Evolutionary conservation across 2,888 invertebrate species (phyloP), one percentile per base, ranked within the genome.

Genomic region (Acrobasis consociella): DNA sequence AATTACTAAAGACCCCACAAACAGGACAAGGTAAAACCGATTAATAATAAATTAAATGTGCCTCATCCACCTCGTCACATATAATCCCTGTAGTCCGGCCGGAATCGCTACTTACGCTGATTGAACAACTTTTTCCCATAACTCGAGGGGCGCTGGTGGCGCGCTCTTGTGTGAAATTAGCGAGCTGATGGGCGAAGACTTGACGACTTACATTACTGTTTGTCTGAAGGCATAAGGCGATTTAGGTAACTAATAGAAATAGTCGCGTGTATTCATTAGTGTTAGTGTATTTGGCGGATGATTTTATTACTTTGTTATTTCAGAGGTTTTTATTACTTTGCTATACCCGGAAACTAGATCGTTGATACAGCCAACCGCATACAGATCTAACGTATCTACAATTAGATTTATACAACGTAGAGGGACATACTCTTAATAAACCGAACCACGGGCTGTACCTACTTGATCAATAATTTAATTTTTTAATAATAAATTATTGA

Each of bases 71-170:
- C 58, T 5, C 8, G 7, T 31, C 53, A 38, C 49, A 50, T 64
- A 50, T 59, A 65, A 60, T 65, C 66, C 66, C 70, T 67, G 69
- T 71, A 69, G 78, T 79, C 80, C 81, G 75, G 82, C 77, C 77
- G 73, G 79, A 83, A 85, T 80, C 81, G 81, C 83, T 85, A 87
- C 87, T 89, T 87, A 87, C 82, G 78, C 83, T 87, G 88, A 91
- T 89, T 89, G 89, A 83, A 86, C 86, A 89, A 90, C 87, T 91
- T 90, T 86, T 85, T 85, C 83, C 84, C 81, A 84, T 87, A 86
- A 86, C 83, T 83, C 76, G 80, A 73, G 81, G 76, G 75, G 68
- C 72, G 73, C 72, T 73, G 65, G 68, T 66, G 71, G 80, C 72
- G 77, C 84, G 77, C 73, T 85, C 85, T 82, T 74, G 83, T 87